Evolutionary conservation across 2,797 vertebrate genomes (phyloP), one percentile per base, ranked within the genome.

Genomic region (Podarcis lilfordi): DNA sequence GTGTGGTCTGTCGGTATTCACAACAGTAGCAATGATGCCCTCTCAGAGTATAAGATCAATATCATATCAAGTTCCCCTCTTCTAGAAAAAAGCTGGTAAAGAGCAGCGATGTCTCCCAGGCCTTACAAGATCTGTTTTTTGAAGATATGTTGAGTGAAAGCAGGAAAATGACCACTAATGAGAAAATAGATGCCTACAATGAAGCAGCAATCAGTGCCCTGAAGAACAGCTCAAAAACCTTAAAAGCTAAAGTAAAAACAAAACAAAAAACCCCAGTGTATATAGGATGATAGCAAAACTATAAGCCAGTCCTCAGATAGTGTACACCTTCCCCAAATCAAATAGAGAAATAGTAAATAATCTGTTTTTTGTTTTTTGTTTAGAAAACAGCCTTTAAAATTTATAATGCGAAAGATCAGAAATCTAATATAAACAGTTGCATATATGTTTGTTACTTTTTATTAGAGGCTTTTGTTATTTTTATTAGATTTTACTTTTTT

Each of bases 1-100:
- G 98, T 98, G 77, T 99, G 99, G 99, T 99, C 98, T 91, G 99
- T 99, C 96, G 99, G 99, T 97, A 96, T 98, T 96, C 98, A 98
- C 92, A 97, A 98, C 80, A 98, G 98, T 91, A 99, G 98, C 95
- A 97, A 93, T 0, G 98, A 99, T 96, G 96, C 98, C 1, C 97
- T 99, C 80, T 92, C 97, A 69, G 98, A 99, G n/a, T 99, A 99
- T 95, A 98, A 96, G 96, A 96, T 96, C 95, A 99, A 99, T 95
- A 96, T 99, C 92, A 98, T 98, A 13, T 97, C 98, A 92, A 97
- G 99, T 81, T 96, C 97, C 71, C 97, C 96, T 79, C 95, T 98
- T 90, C 93, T 99, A 95, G 97, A 98, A 95, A 55, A 55, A 98
- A 96, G 94, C 93, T 99, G 95, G 97, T 98, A 75, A 97, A 97